Evolutionary conservation across 2,888 invertebrate genomes (phyloP).

Genomic region (Lottia scabra): DNA sequence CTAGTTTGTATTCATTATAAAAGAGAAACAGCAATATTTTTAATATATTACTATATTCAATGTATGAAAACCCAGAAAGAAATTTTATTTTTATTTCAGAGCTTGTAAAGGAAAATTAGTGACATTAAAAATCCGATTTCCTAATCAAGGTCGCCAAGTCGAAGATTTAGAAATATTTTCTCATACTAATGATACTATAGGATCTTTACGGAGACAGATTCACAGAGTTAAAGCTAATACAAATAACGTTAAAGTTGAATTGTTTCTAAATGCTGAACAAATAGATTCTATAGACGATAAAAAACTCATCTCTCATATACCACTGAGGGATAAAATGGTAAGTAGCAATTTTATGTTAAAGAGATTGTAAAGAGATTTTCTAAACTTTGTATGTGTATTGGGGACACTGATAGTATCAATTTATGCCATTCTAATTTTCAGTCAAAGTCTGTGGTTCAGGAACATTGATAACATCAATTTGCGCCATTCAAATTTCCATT

Average conservation of each 20-base stretch:
- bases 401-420: too few relatives aligned
- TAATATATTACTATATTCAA: too few relatives aligned
- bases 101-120: conserved; percentile 92
- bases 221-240: conserved; percentile 73
- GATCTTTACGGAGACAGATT: conserved; percentile 80
- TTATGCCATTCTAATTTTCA: too few relatives aligned
- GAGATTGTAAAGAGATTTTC: too few relatives aligned
- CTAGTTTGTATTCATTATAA: too few relatives aligned
- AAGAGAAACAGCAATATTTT: too few relatives aligned
- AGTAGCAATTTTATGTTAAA: too few relatives aligned
- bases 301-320: conserved; percentile 86
- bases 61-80: too few relatives aligned
- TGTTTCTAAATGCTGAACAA: conserved; percentile 89
- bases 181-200: conserved; percentile 93
- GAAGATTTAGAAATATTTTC: conserved; percentile 94
- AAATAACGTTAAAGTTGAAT: conserved; percentile 84
- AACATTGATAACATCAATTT: too few relatives aligned
- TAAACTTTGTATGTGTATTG: too few relatives aligned
- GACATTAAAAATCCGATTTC: conserved; percentile 86
- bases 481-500: too few relatives aligned
- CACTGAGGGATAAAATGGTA: conserved; percentile 89
- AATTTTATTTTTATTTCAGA: conserved; percentile 70
- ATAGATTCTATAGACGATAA: conserved; percentile 89
- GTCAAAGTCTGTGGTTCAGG: too few relatives aligned
- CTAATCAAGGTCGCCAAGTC: conserved; percentile 80